Evolutionary conservation across 2,113 vertebrate genomes (phyloP), one percentile per base, ranked within the genome.

Genomic region (Copsychus sechellarum): DNA sequence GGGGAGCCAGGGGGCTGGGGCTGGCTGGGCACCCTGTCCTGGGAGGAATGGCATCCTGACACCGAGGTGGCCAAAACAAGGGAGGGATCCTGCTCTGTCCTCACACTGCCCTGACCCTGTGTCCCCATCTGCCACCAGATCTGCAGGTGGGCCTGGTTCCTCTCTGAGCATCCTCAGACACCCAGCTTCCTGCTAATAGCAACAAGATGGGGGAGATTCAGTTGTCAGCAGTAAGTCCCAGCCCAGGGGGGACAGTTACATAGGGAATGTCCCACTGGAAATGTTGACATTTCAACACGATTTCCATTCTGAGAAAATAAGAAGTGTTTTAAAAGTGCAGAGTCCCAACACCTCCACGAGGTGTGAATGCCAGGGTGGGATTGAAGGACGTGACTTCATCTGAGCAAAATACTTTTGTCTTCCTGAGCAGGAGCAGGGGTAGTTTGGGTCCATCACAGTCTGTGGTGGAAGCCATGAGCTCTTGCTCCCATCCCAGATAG

Each of bases 261-360:
- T 2, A 33, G 74, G 82, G 76, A 83, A 90, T 47, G 50, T 94
- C 92, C 90, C 92, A 22, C 73, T 84, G 77, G 92, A 84, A 84
- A 84, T 71, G 34, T 28, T 84, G 90, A 76, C 69, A 60, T 95
- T 81, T 88, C 90, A 57, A 66, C 79, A 53, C 48, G 19, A 24
- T 76, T 91, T 92, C 76, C 36, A 62, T 50, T 56, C 69, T 57
- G 61, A 79, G 56, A 62, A 90, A 84, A 50, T 58, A 79, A 34
- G 16, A 51, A 45, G 76, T 74, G 60, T 77, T 66, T 31, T 18
- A 45, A 33, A 85, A 88, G 66, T 29, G 22, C 77, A 17, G 88
- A 79, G 50, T 45, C 70, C 61, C 57, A 69, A 73, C 92, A 92
- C 62, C 67, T 94, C 79, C 0, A 1, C 1, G 38, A 94, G 94